Base-by-base conservation (phyloP, 2,888 invertebrate species). In the Neuroscelio doddi region DNA sequence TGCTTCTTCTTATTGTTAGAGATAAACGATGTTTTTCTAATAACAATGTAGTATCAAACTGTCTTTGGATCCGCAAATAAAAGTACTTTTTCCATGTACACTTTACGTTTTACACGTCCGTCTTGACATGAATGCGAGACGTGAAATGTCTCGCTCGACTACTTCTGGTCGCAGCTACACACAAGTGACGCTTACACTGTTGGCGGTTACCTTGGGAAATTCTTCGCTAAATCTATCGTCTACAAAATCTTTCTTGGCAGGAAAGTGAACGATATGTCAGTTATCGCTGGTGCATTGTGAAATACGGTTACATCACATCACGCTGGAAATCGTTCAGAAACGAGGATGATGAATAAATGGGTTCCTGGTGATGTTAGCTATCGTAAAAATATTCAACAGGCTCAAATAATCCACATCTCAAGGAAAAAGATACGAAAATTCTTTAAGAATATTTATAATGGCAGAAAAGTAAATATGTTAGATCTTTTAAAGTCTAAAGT, bases 121-220 rank as follows among this genome's bases (percentile, higher is more conserved):
- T 30, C 30, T 50, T 58, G 64, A 64, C 64, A 38, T 64, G 50
- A 53, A 64, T 64, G 46, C 46, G 55, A 39, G 44, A 55, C 50
- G 29, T 55, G 46, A 58, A 34, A 44, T 30, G 55, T 46, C 17
- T 44, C 47, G 50, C 50, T 50, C 44, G 46, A 58, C 38, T 64
- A 47, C 49, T 50, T 15, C 41, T 15, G 50, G 47, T 38, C 9
- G 26, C 26, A 15, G 29, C 42, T 27, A 17, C 27, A 55, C 56
- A 51, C 30, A 55, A 55, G 51, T 53, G 59, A 64, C 55, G 55
- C 45, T 49, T 58, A 52, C 50, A 44, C 38, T 58, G 52, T 53
- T 65, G 46, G 47, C 42, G 52, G 49, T 61, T 66, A 57, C 66
- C 57, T 53, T 57, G 52, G 62, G 21, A 57, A 61, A 66, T 64